phyloP scores from a whole-genome alignment of 2,797 vertebrate genomes.

The Lepilemur septentrionalis region DNA sequence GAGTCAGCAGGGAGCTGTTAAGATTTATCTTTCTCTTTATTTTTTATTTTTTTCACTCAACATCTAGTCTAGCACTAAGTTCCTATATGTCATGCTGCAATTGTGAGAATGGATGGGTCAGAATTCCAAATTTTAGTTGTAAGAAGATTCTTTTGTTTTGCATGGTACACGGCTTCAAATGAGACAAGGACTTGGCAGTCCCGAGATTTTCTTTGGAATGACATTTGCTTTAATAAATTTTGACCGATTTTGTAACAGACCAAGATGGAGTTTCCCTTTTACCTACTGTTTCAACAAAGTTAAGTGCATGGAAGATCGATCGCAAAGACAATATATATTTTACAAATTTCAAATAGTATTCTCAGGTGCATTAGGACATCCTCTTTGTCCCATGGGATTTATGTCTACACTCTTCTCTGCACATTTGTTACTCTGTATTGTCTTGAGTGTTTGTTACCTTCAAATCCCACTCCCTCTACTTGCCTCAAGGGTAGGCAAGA shows the following conservation, averaged over 20 bases:
- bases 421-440: background rate
- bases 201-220: constrained; percentile 34
- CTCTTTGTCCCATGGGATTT: background rate
- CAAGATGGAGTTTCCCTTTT: constrained; percentile 3
- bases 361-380: background rate
- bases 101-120: constrained; percentile 22
- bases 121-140: constrained; percentile 23
- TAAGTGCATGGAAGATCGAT: background rate
- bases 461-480: background rate
- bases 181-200: background rate
- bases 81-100: background rate
- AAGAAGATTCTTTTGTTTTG: constrained; percentile 8
- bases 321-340: background rate
- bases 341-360: background rate
- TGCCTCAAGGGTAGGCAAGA: background rate
- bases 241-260: constrained; percentile 42
- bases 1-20: background rate
- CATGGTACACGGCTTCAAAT: background rate
- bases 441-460: background rate
- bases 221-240: constrained; percentile 34
- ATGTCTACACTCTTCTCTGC: background rate
- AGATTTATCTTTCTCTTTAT: background rate
- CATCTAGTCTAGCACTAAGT: background rate
- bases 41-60: background rate
- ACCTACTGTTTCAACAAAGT: constrained; percentile 31